Base-by-base conservation (phyloP, 1,140 invertebrate species). In the Ectropis grisescens region DNA sequence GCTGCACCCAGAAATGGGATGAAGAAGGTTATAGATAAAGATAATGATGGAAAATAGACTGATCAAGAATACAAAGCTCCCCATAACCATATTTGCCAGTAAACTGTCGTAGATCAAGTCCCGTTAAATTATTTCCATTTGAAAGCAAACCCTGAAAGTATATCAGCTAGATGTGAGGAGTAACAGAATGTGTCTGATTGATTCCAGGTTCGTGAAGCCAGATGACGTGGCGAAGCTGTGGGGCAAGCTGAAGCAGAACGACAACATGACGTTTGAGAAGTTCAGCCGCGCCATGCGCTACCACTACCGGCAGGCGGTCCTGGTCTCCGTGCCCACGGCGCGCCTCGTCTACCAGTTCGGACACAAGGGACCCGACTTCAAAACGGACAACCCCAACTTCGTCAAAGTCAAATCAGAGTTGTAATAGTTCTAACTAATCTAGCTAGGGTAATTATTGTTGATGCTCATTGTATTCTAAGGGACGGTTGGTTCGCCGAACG, bases 231-330 rank as follows among this genome's bases (percentile, higher is more conserved):
- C 94, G 1, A 89, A 92, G 56, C 84, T 95, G 38, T 97, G 95
- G 95, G 95, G 94, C 0, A 86, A 87, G 13, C 85, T 89, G 55
- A 95, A 95, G 65, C 91, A 93, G 61, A 97, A 97, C 66, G 88
- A 89, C 13, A 89, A 91, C 59, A 97, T 97, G 95, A 96, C 92
- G 10, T 97, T 96, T 65, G 95, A 96, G 67, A 97, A 97, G 76
- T 87, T 97, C 41, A 95, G 93, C 78, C 74, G 95, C 53, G 95
- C 95, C 3, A 96, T 97, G 93, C 89, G 95, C 89, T 95, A 96
- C 80, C 94, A 95, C 74, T 96, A 96, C 78, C 90, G 91, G 65
- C 89, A 91, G 58, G 84, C 89, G 59, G 92, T 95, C 19, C 87
- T 95, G 25, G 85, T 90, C 19, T 90, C 93, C 2, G 93, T 95